Base-by-base conservation (phyloP, 1,140 invertebrate genomes). In the Habropoda laboriosa region DNA sequence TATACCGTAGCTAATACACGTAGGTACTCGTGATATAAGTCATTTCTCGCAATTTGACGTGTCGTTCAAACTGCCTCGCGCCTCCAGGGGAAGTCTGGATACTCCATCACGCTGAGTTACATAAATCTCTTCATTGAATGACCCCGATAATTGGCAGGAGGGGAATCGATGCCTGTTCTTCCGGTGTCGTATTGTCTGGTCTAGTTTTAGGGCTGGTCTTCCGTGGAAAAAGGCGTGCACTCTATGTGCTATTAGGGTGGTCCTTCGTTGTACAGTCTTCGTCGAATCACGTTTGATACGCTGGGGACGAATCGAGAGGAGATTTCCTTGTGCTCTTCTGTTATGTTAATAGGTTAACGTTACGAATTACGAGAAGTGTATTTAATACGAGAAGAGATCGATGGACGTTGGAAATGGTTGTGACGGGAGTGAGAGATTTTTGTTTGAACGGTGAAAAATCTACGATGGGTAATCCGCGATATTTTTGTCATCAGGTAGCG, bases 81-180 rank as follows among this genome's bases (percentile, higher is more conserved):
- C 42, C 60, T 32, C 30, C 35, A 42, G 30, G 70, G 70, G 53
- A 78, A 75, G 35, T 18, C 30, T 67, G 83, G 83, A 79, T 87
- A 88, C 89, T 89, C 83, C 80, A 83, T 83, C 88, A 82, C 63
- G 82, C 76, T 84, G 83, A 87, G 82, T 88, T 88, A 88, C 87
- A 89, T 87, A 89, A 88, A 88, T 88, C 89, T 89, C 67, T 61
- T 80, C 61, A 80, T 82, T 86, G 86, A 89, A 89, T 87, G 80
- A 88, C 57, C 77, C 77, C 85, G 85, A 89, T 89, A 87, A 88
- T 88, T 82, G 67, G 57, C 79, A 32, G 40, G n/a, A 72, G 72
- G 63, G 78, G 30, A 35, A 24, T 53, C 49, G 47, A 38, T 24
- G 58, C 16, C n/a, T 57, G 68, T 55, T 77, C 73, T 79, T 89